phyloP scores from a whole-genome alignment of 64 coral and sea anemone genomes.

The Stichodactyla helianthus region DNA sequence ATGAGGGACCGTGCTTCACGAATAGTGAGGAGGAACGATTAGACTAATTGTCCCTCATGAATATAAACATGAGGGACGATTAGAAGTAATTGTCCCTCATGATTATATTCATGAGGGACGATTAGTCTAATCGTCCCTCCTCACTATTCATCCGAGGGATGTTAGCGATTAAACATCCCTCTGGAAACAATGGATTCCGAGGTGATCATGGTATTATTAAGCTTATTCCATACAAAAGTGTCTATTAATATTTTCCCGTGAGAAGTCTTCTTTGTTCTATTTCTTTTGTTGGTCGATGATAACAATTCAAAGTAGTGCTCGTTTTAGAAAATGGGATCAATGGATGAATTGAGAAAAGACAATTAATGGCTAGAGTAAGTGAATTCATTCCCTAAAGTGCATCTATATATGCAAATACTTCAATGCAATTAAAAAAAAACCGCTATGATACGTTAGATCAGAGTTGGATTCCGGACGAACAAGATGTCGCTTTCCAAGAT shows the following conservation, averaged over 20 bases:
- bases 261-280: slow-evolving; percentile 26
- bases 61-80: too few species aligned
- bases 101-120: too few species aligned
- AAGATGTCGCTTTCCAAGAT: neutral
- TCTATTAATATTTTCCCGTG: neutral
- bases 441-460: neutral
- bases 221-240: too few species aligned
- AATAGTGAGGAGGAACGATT: too few species aligned
- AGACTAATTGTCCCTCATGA: too few species aligned
- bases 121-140: too few species aligned
- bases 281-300: neutral
- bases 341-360: neutral
- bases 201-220: too few species aligned
- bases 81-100: too few species aligned
- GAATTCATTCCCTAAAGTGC: neutral
- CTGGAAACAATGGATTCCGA: too few species aligned
- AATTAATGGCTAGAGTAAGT: neutral
- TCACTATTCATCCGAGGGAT: too few species aligned
- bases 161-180: too few species aligned
- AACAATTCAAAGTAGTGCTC: neutral
- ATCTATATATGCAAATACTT: neutral
- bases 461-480: neutral
- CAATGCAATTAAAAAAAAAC: neutral
- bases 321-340: neutral
- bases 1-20: too few species aligned